Evolutionary conservation across 2,888 invertebrate species (phyloP), one percentile per base, ranked within the genome.

Genomic region (Apamea anceps): DNA sequence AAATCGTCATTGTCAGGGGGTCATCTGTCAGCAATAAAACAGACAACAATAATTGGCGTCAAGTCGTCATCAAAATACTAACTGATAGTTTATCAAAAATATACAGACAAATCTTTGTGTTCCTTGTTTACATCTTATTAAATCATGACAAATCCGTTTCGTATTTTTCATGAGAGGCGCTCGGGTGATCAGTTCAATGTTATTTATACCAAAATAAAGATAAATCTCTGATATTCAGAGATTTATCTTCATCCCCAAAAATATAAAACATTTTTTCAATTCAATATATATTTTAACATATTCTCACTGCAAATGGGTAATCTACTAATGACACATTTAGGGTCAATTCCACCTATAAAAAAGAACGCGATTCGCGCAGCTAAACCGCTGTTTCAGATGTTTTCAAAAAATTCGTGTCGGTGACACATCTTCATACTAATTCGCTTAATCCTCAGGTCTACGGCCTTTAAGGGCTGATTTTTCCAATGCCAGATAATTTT

Each of bases 51-150:
- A 13, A 84, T 80, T 57, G 45, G 32, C 25, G 15, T 37, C 28
- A 63, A 80, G 71, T n/a, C 51, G 66, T 77, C 42, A 85, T 74
- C 67, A n/a, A 71, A 72, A 77, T 67, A 75, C 25, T 67, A 25
- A 32, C 37, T 66, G 87, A 85, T 87, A 85, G 4, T 45, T 85
- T 85, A 87, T 85, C 87, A 25, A 75, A 72, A 72, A 74, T 66
- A 45, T 60, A 48, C 18, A n/a, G 51, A 54, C 10, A 57, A 54
- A 62, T 62, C 25, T 65, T 57, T 28, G 62, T 87, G 60, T 80
- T 85, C 65, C 74, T 77, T 87, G 32, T 87, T 87, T 62, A 77
- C 54, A 51, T 77, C 25, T 37, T 63, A 72, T 2, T n/a, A 42
- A 18, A 60, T 76, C 7, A 25, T 42, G 57, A 60, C 18, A 68